Evolutionary conservation across 2,113 vertebrate species (phyloP), one percentile per base, ranked within the genome.

Genomic region (Otolemur garnettii): DNA sequence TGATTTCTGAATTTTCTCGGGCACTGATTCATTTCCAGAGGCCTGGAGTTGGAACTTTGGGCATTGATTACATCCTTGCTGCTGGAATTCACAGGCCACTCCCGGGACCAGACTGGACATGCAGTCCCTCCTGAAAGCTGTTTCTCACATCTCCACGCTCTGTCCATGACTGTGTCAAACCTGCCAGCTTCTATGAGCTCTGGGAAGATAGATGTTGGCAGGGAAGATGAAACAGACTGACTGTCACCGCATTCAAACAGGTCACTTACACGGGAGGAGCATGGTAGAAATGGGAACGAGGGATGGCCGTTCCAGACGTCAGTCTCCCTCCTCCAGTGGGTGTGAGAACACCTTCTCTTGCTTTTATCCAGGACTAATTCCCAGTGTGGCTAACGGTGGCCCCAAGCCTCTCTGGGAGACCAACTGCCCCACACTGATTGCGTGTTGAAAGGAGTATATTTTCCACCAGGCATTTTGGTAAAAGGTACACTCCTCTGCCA

Each of bases 341-440:
- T 0, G 35, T 6, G 30, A 21, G 26, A 15, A 4, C 53, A 33
- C 0, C 0, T 5, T 55, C 33, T 59, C 71, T 22, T 2, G 10
- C 8, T 53, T 62, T 30, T 4, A 12, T 26, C 12, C 33, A 1
- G 19, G n/a, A 30, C 30, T 22, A 11, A 22, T 28, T 68, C 77
- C 62, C 19, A 1, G 1, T 4, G 1, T 30, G 28, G 24, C 50
- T 33, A 26, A 82, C 11, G 4, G 10, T 55, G 64, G 35, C 78
- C 5, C 33, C 8, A 8, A 0, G 2, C 35, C 24, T 3, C 28
- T 12, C 74, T 26, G 35, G 10, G 21, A 83, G 35, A 7, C 50
- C 2, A 12, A 7, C 2, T 0, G 1, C 21, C 19, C 11, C 19
- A 22, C 26, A 0, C 15, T 3, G 2, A 2, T 1, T 0, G 5